These are phyloP conservation scores for Chrysochloris asiatica DNA, from an alignment of 2,113 vertebrate species.

Conservation along the genomic window DNA sequence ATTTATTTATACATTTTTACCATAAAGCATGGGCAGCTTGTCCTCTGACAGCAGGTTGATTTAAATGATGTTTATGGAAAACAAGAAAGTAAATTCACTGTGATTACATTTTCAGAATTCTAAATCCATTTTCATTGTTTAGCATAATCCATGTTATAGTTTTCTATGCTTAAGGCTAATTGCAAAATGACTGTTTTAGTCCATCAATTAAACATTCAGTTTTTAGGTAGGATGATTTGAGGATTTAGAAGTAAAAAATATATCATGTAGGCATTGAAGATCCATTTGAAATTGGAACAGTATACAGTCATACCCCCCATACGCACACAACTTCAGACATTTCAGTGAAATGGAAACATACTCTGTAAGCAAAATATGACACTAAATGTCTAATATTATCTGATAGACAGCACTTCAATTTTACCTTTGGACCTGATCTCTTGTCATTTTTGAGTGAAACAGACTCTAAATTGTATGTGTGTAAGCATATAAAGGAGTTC, in stretches of 20 bases:
- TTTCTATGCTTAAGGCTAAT: not conserved
- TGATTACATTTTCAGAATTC: not conserved
- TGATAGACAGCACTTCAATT: not conserved
- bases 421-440: not conserved
- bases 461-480: no score
- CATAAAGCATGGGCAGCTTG: not conserved
- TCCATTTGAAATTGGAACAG: not conserved
- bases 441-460: no score
- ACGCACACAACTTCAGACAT: not conserved
- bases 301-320: not conserved
- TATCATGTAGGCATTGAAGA: not conserved
- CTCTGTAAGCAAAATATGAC: not conserved
- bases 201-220: not conserved
- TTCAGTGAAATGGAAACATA: not conserved
- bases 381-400: not conserved
- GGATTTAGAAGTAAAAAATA: not conserved
- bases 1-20: not conserved
- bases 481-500: no score
- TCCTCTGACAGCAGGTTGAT: not conserved
- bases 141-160: not conserved
- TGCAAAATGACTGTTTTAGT: constrained; percentile 6
- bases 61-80: not conserved
- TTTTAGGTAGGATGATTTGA: not conserved
- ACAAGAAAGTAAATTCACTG: not conserved
- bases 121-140: not conserved